A percentile compares a stretch with the other conserved stretches of the same genome.
Conservation (phyloP, 2,113 vertebrate genomes). For the Diphyllodes magnificus region DNA sequence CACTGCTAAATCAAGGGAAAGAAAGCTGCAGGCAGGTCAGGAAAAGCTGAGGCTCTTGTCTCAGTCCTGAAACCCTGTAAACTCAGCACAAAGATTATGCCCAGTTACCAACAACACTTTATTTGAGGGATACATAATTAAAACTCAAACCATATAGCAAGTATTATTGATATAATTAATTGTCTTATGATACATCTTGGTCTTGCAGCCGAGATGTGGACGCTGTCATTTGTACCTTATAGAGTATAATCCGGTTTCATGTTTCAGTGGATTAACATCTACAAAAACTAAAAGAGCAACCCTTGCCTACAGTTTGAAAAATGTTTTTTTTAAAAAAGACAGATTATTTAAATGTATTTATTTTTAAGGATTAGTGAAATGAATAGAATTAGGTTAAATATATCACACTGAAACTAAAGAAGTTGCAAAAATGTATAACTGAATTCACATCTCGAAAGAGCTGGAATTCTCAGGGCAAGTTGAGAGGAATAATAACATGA, state of each 20-base stretch:
- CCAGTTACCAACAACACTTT: neutral
- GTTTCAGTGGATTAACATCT: neutral
- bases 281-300: neutral
- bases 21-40: neutral
- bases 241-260: neutral
- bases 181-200: neutral
- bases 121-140: neutral
- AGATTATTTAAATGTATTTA: neutral
- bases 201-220: neutral
- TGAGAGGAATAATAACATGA: neutral
- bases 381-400: neutral
- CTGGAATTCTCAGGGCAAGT: neutral
- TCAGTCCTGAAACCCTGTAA: neutral
- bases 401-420: neutral
- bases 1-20: neutral
- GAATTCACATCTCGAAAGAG: neutral
- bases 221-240: neutral
- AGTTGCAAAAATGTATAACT: neutral
- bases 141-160: neutral
- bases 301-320: neutral
- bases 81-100: neutral
- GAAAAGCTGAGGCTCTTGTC: neutral
- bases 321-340: neutral
- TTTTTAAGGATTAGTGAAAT: neutral
- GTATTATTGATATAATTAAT: neutral